phyloP scores from a whole-genome alignment of 2,888 invertebrate genomes.

The Octonoba sinensis region DNA sequence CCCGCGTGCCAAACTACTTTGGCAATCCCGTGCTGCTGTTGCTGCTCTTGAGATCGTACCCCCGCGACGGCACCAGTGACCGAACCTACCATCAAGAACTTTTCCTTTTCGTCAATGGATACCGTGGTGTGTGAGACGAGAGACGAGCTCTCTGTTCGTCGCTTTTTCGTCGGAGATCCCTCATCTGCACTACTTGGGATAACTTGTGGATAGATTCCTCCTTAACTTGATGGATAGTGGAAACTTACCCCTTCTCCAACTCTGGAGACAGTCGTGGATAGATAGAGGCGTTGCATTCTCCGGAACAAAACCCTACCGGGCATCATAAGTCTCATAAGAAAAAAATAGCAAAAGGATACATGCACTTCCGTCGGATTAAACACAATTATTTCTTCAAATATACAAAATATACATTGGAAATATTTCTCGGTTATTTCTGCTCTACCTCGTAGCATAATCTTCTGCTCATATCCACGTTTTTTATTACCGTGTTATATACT shows the following conservation, averaged over 20 bases:
- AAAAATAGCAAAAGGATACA: no score
- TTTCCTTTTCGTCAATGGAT: slow-evolving; percentile 12
- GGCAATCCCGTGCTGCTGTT: background rate
- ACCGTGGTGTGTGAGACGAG: slow-evolving; percentile 25
- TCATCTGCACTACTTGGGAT: background rate
- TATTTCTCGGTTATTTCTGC: no score
- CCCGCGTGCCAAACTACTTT: slow-evolving; percentile 9
- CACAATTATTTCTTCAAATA: no score
- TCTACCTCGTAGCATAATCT: no score
- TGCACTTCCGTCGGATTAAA: no score
- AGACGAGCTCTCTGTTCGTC: slow-evolving; percentile 13
- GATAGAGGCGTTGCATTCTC: no score
- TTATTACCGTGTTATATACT: no score
- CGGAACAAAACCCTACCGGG: no score
- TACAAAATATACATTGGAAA: no score
- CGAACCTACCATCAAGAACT: slow-evolving; percentile 2
- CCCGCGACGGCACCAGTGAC: background rate
- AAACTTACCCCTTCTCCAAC: background rate
- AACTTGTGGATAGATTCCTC: background rate
- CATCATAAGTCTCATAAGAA: no score
- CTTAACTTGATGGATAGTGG: background rate
- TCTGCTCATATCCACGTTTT: no score
- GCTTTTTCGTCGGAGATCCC: slow-evolving; percentile 9
- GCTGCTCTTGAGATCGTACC: background rate
- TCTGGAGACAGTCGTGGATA: slow-evolving; percentile 14